A percentile compares a stretch with the other conserved stretches of the same genome.
phyloP scores from a whole-genome alignment of 2,888 invertebrate genomes.

The Sesia bembeciformis region DNA sequence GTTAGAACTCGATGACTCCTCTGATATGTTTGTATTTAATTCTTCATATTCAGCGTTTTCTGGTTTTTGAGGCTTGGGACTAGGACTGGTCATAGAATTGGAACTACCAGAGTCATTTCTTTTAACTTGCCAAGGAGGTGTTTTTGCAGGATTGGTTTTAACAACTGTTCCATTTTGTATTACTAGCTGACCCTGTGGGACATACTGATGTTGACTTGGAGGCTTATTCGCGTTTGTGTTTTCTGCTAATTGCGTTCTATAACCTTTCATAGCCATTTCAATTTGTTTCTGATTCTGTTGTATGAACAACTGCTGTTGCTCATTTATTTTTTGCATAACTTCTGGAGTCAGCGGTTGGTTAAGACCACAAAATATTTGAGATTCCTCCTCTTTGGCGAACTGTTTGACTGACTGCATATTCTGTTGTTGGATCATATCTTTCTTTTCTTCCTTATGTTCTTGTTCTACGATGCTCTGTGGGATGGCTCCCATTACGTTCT shows the following conservation, averaged over 20 bases:
- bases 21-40: constrained; percentile 40
- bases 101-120: constrained; percentile 36
- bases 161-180: constrained; percentile 67
- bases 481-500: constrained; percentile 26
- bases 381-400: constrained; percentile 47
- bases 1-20: constrained; percentile 44
- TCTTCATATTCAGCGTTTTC: constrained; percentile 54
- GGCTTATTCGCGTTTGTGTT: constrained; percentile 42
- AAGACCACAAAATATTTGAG: constrained; percentile 61
- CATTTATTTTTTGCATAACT: constrained; percentile 72
- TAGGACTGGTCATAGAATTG: constrained; percentile 42
- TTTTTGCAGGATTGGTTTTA: constrained; percentile 67
- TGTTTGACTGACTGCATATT: constrained; percentile 28
- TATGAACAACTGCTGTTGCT: constrained; percentile 73
- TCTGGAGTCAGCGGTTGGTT: constrained; percentile 66
- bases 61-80: constrained; percentile 44
- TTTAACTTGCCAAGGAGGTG: constrained; percentile 77
- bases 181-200: constrained; percentile 55
- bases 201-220: constrained; percentile 40
- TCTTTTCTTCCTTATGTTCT: constrained; percentile 46
- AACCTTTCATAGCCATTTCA: constrained; percentile 70
- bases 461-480: constrained; percentile 27
- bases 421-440: constrained; percentile 27
- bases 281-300: constrained; percentile 71
- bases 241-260: constrained; percentile 47